Conservation (phyloP, 2,113 vertebrate species). For the Heptranchias perlo region DNA sequence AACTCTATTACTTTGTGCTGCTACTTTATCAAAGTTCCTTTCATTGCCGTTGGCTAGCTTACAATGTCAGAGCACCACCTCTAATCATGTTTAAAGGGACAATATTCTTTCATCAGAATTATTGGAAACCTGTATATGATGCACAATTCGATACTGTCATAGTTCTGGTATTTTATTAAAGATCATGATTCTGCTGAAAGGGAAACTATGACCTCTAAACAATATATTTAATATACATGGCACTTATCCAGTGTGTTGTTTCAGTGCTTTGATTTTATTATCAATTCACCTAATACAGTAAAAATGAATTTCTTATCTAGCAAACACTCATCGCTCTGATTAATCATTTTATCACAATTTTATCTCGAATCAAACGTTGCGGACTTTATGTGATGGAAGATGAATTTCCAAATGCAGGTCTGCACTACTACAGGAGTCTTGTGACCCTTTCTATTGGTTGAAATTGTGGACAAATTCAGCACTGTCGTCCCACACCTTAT, state of each 20-base stretch:
- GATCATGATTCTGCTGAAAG: neutral
- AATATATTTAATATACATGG: neutral
- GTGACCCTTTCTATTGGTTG: neutral
- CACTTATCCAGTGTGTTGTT: neutral
- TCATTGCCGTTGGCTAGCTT: neutral
- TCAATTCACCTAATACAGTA: neutral
- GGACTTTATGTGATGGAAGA: neutral
- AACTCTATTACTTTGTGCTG: neutral
- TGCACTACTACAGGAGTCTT: neutral
- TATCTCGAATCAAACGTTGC: neutral
- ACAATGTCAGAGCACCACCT: neutral
- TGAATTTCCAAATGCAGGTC: neutral
- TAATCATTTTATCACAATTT: neutral
- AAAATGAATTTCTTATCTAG: neutral
- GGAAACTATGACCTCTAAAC: neutral
- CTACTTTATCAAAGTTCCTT: slow-evolving; percentile 9
- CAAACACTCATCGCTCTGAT: neutral
- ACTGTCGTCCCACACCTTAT: neutral
- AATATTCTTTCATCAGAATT: neutral
- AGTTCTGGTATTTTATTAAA: neutral
- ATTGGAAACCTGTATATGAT: neutral
- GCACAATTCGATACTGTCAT: neutral
- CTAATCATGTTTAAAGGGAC: neutral
- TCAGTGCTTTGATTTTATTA: neutral
- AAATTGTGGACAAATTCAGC: neutral